These are phyloP conservation scores for Enteromius viviparus DNA, from an alignment of 2,797 vertebrate species.

Conservation along the genomic window DNA sequence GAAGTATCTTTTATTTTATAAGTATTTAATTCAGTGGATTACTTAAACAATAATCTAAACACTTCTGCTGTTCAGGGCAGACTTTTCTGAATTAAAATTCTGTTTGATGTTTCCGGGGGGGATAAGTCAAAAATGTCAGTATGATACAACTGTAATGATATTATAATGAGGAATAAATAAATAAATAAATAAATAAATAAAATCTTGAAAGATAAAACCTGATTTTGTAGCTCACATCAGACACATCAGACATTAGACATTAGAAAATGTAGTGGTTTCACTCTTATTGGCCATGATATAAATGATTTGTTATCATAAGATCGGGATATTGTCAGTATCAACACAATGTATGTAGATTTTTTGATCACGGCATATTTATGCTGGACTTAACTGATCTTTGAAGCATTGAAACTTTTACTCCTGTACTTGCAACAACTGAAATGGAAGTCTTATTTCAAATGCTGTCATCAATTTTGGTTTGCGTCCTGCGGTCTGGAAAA, in stretches of 20 bases:
- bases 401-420: neutral
- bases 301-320: neutral
- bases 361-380: neutral
- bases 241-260: neutral
- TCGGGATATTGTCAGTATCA: neutral
- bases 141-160: neutral
- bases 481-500: conserved; percentile 14
- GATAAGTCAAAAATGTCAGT: neutral
- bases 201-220: neutral
- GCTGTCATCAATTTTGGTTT: neutral
- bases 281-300: too few species aligned
- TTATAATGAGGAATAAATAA: neutral
- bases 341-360: neutral
- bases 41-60: neutral
- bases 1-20: neutral
- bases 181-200: neutral
- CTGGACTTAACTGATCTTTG: neutral
- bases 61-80: neutral
- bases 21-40: neutral
- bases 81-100: neutral
- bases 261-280: neutral
- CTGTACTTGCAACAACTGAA: neutral
- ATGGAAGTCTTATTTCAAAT: neutral
- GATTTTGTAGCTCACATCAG: neutral
- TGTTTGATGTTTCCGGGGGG: neutral